Evolutionary conservation across 2,888 invertebrate genomes (phyloP), one percentile per base, ranked within the genome.

Genomic region (Lepidochitona cinerea): DNA sequence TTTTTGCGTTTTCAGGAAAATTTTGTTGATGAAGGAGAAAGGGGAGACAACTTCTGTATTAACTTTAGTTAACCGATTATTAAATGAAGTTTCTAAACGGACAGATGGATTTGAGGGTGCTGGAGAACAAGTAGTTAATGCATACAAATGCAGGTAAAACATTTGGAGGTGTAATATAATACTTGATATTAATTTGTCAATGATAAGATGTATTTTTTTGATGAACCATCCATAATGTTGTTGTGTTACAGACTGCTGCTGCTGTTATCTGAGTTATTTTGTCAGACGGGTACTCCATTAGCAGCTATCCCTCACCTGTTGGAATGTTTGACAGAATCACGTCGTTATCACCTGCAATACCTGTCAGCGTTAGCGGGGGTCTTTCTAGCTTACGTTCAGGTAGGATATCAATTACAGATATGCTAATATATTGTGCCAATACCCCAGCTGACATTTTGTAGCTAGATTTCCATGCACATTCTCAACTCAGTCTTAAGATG

Each of bases 381-480:
- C 92, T 94, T 96, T 85, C 93, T 96, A 68, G 96, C 96, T 0
- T 94, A 95, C 88, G 93, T 95, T 14, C 93, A 93, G 92, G 93
- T 93, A 79, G 37, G 70, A 7, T 49, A 7, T 49, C n/a, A n/a
- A n/a, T n/a, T n/a, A n/a, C n/a, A n/a, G n/a, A n/a, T n/a, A n/a
- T n/a, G n/a, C n/a, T n/a, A n/a, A n/a, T n/a, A n/a, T n/a, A n/a
- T n/a, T n/a, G n/a, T n/a, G n/a, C n/a, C n/a, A n/a, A n/a, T n/a
- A n/a, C n/a, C n/a, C n/a, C n/a, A n/a, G n/a, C n/a, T n/a, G n/a
- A n/a, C n/a, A n/a, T n/a, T n/a, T n/a, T n/a, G n/a, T n/a, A n/a
- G n/a, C n/a, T n/a, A n/a, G n/a, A n/a, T n/a, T n/a, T n/a, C n/a
- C n/a, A n/a, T n/a, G n/a, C n/a, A n/a, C n/a, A n/a, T n/a, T n/a